Base-by-base conservation (phyloP, 2,113 vertebrate genomes). In the Hippopotamus amphibius region DNA sequence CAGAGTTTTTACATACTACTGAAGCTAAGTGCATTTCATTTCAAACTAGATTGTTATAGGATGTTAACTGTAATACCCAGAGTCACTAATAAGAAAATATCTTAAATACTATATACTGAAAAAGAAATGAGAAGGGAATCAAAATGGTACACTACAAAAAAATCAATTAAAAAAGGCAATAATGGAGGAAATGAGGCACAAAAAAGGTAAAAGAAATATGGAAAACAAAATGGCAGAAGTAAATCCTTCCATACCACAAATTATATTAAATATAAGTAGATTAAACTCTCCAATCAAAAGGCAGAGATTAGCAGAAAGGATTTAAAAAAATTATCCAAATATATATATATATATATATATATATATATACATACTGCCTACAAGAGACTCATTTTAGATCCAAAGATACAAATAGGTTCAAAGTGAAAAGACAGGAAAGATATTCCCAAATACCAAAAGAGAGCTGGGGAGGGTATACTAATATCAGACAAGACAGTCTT, bases 251-350 rank as follows among this genome's bases (percentile, higher is more conserved):
- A 72, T 22, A 92, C 14, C 6, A 86, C 21, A 57, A 76, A 80
- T 50, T 74, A 57, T 22, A 81, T 46, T 85, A 55, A 84, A 53
- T 61, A 14, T 59, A 77, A 85, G 22, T 37, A 37, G 13, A 82
- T 69, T 80, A 95, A 79, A 65, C 30, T 63, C 57, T 55, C 43
- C 15, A 86, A 71, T n/a, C 41, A 86, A 71, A 92, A 92, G 72
- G 37, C 7, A 88, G 22, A 50, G 30, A 76, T 15, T 50, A 1
- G 50, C 24, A 88, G 50, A 88, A 68, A 59, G 41, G 19, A 93
- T 55, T 69, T 81, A 63, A 84, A 89, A 76, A 21, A 24, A 92
- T 28, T 41, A n/a, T 83, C 48, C n/a, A 92, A 83, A 33, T 74
- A 74, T 59, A 77, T 37, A 37, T 37, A 37, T 37, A 37, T 74